Evolutionary conservation across 1,140 invertebrate genomes (phyloP).

Genomic region (Dinothrombium tinctorium): DNA sequence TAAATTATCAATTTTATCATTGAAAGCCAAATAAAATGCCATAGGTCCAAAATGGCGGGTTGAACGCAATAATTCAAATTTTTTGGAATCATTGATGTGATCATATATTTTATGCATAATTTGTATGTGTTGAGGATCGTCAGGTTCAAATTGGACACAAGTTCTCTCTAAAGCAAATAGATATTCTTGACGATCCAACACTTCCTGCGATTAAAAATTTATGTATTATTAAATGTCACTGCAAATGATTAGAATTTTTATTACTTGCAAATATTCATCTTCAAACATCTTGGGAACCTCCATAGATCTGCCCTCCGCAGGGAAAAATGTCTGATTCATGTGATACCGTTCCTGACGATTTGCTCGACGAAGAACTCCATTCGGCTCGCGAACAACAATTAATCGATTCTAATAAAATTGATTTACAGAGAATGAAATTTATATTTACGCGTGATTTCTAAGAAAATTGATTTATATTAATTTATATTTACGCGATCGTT

Average conservation of each 20-base stretch:
- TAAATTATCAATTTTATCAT: conserved; percentile 49
- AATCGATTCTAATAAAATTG: conserved; percentile 34
- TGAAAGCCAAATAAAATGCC: conserved; percentile 61
- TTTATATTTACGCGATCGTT: conserved; percentile 26
- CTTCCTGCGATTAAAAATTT: conserved; percentile 26
- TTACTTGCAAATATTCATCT: conserved; percentile 31
- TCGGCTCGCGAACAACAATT: conserved; percentile 56
- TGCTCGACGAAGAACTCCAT: conserved; percentile 56
- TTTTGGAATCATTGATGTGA: conserved; percentile 36
- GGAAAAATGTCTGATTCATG: conserved; percentile 67
- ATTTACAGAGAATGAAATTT: no score
- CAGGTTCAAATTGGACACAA: conserved; percentile 78
- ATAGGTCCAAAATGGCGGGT: conserved; percentile 82
- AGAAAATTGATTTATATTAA: background rate
- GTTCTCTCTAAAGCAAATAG: conserved; percentile 67
- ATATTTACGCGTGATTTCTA: background rate
- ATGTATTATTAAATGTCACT: background rate
- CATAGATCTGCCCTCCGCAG: conserved; percentile 37
- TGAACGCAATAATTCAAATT: conserved; percentile 50
- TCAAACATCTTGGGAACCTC: conserved; percentile 53
- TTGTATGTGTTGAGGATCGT: conserved; percentile 54
- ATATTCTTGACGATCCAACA: conserved; percentile 47
- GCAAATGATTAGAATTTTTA: no score
- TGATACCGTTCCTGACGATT: conserved; percentile 46
- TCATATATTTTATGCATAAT: conserved; percentile 48